Evolutionary conservation across 2,888 invertebrate species (phyloP).

Genomic region (Torymus auratus): DNA sequence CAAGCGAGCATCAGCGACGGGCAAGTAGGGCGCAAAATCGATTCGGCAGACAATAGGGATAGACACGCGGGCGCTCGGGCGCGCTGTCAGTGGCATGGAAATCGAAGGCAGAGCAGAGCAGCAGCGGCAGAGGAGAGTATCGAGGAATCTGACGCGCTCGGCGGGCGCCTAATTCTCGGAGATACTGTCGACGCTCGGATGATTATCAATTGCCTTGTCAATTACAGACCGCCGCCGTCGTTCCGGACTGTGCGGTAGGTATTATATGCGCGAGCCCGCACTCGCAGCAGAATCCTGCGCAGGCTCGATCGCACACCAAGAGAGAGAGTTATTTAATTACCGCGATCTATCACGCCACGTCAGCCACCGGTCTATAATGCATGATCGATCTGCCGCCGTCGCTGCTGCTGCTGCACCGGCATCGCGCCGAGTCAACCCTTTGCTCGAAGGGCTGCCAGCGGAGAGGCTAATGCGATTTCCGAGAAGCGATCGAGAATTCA

Average conservation of each 20-base stretch:
- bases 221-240: conserved; percentile 69
- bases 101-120: conserved; percentile 9
- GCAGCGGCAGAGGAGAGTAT: conserved; percentile 15
- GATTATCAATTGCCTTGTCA: conserved; percentile 75
- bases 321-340: conserved; percentile 75
- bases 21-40: conserved; percentile 9
- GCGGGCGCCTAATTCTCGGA: conserved; percentile 64
- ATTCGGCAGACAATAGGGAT: conserved; percentile 11
- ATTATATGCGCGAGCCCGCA: conserved; percentile 62
- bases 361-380: conserved; percentile 73
- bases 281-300: conserved; percentile 61
- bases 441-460: not conserved
- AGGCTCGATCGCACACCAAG: conserved; percentile 61
- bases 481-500: not conserved
- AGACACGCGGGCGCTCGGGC: not conserved
- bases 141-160: conserved; percentile 32
- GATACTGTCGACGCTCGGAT: conserved; percentile 66
- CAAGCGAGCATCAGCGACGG: not conserved
- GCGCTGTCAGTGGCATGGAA: conserved; percentile 27
- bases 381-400: conserved; percentile 70
- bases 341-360: conserved; percentile 74
- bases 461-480: conserved; percentile 7
- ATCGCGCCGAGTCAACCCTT: too few relatives aligned
- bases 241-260: not conserved
- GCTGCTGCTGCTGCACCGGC: too few relatives aligned